Conservation (phyloP, 2,888 invertebrate species). For the Noctua comes region DNA sequence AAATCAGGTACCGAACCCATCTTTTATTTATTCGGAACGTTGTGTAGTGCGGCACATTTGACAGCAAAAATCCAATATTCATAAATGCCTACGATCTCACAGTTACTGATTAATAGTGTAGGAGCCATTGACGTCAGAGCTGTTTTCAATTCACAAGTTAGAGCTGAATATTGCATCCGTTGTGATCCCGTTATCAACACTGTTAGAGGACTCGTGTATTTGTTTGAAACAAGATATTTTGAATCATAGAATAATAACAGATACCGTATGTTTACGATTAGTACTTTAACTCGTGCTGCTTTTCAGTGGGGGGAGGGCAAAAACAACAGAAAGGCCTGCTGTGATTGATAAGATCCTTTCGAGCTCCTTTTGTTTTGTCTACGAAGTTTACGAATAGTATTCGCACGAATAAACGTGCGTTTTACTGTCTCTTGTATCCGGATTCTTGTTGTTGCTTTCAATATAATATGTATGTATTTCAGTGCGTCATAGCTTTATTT, state of each 20-base stretch:
- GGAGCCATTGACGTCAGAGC: slow-evolving; percentile 53
- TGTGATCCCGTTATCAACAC: slow-evolving; percentile 43
- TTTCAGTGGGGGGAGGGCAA: not conserved
- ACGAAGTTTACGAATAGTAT: not conserved
- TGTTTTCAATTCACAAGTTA: slow-evolving; percentile 26
- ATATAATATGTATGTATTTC: slow-evolving; percentile 8
- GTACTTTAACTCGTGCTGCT: not conserved
- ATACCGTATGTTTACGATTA: not conserved
- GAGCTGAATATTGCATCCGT: slow-evolving; percentile 53
- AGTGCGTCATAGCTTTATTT: slow-evolving; percentile 17
- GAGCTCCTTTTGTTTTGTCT: not conserved
- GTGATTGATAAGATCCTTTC: not conserved
- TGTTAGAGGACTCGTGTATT: slow-evolving; percentile 7
- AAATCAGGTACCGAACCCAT: slow-evolving; percentile 21
- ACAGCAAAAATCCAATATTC: slow-evolving; percentile 12
- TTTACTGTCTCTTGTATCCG: not conserved
- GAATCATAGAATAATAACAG: not conserved
- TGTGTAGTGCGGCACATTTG: not conserved
- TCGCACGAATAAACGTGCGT: not conserved
- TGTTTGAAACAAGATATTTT: not conserved
- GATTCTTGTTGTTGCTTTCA: slow-evolving; percentile 12
- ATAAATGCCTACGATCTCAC: slow-evolving; percentile 24
- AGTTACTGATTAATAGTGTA: slow-evolving; percentile 39
- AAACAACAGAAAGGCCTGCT: not conserved
- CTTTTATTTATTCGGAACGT: slow-evolving; percentile 29